Conservation (phyloP, 2,113 vertebrate genomes). For the Sinosuthora webbiana region DNA sequence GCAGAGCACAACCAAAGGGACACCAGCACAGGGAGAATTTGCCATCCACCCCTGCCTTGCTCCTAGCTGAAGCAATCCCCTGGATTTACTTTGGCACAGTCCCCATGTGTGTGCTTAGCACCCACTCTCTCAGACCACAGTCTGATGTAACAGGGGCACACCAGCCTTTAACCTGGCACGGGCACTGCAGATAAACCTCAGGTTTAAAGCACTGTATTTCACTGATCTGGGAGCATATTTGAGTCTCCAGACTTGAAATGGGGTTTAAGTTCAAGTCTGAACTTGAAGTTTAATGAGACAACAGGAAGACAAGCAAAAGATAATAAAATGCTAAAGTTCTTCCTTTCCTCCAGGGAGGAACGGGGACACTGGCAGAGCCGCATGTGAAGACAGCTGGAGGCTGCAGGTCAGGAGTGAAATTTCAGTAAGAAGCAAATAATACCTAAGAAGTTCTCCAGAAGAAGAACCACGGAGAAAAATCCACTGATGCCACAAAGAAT, state of each 20-base stretch:
- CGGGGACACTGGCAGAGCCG: background rate
- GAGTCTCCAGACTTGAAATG: background rate
- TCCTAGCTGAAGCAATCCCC: background rate
- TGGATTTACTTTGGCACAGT: constrained; percentile 1
- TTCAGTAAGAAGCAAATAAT: background rate
- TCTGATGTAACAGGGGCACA: background rate
- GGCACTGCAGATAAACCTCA: background rate
- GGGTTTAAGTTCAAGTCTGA: background rate
- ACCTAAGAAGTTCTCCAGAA: background rate
- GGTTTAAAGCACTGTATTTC: constrained; percentile 23
- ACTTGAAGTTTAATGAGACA: background rate
- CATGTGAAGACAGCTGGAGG: background rate
- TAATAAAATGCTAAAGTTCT: background rate
- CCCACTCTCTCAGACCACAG: background rate
- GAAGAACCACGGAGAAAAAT: background rate
- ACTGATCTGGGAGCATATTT: background rate
- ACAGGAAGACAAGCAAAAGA: background rate
- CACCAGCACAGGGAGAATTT: background rate
- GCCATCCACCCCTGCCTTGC: background rate
- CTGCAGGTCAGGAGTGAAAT: background rate
- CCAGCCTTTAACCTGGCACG: background rate
- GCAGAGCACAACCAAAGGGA: background rate
- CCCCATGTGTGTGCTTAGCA: background rate
- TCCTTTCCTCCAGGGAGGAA: background rate
- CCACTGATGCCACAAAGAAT: background rate